Conservation (phyloP, 2,113 vertebrate species). For the Erythrolamprus reginae region DNA sequence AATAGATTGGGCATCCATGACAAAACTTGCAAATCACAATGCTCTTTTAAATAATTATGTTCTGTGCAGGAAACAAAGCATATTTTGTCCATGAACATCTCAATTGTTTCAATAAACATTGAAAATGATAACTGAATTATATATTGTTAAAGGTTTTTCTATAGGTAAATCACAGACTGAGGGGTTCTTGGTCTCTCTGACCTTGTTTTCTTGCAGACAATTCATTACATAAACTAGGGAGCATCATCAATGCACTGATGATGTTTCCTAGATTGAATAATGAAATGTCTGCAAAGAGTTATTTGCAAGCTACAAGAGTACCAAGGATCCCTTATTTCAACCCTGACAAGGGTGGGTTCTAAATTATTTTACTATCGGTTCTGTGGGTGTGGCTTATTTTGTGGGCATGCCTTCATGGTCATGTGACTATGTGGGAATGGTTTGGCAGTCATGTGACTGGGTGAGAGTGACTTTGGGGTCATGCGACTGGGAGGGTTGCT, state of each 20-base stretch:
- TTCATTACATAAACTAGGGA: neutral
- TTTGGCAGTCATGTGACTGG: too few relatives aligned
- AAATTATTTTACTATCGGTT: too few relatives aligned
- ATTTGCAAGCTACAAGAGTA: too few relatives aligned
- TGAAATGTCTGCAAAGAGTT: neutral
- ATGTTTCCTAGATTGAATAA: neutral
- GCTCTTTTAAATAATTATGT: neutral
- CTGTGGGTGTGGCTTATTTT: too few relatives aligned
- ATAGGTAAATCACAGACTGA: neutral
- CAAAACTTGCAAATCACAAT: neutral
- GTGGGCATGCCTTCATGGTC: too few relatives aligned
- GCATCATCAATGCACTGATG: neutral
- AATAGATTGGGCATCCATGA: neutral
- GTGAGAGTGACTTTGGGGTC: too few relatives aligned
- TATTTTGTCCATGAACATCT: neutral
- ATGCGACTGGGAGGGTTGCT: too few relatives aligned
- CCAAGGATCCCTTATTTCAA: neutral
- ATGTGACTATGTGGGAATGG: too few relatives aligned
- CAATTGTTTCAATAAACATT: neutral
- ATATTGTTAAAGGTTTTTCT: neutral
- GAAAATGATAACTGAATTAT: neutral
- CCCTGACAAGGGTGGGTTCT: neutral
- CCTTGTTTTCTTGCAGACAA: neutral
- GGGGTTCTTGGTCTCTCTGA: neutral
- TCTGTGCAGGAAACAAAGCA: neutral